These are phyloP conservation scores for Okapia johnstoni DNA, from an alignment of 2,113 vertebrate species.

Conservation along the genomic window DNA sequence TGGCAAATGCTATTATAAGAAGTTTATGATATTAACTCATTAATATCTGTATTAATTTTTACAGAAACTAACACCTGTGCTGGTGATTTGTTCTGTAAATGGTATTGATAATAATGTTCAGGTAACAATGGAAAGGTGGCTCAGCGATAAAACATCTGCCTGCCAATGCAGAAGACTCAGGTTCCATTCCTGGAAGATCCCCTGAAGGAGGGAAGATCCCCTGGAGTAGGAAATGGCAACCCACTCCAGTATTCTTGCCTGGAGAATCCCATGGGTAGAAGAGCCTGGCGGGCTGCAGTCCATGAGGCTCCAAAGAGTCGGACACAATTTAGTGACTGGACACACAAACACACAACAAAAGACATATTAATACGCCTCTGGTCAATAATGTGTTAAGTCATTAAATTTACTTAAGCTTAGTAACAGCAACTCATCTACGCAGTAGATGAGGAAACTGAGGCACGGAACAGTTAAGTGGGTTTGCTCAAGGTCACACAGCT, in stretches of 20 bases:
- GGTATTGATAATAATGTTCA: not conserved
- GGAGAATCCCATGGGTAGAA: not conserved
- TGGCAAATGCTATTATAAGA: not conserved
- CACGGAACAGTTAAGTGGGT: not conserved
- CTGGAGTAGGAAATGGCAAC: not conserved
- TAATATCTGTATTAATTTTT: not conserved
- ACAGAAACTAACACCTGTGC: not conserved
- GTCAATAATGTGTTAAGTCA: not conserved
- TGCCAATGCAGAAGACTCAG: rapidly evolving
- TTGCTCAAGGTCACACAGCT: not conserved
- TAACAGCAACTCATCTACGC: not conserved
- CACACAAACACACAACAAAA: not conserved
- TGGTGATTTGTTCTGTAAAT: not conserved
- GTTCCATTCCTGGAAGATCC: not conserved
- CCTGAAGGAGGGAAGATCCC: not conserved
- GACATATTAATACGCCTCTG: not conserved
- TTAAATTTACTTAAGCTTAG: not conserved
- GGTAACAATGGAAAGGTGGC: not conserved
- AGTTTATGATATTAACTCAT: not conserved
- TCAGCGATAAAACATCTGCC: not conserved
- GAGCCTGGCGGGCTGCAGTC: not conserved
- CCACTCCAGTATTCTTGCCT: not conserved
- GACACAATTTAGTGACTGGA: not conserved
- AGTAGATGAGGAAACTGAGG: not conserved
- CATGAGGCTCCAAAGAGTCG: not conserved